These are phyloP conservation scores for Hippocampus zosterae DNA, from an alignment of 2,113 vertebrate genomes.

Conservation along the genomic window DNA sequence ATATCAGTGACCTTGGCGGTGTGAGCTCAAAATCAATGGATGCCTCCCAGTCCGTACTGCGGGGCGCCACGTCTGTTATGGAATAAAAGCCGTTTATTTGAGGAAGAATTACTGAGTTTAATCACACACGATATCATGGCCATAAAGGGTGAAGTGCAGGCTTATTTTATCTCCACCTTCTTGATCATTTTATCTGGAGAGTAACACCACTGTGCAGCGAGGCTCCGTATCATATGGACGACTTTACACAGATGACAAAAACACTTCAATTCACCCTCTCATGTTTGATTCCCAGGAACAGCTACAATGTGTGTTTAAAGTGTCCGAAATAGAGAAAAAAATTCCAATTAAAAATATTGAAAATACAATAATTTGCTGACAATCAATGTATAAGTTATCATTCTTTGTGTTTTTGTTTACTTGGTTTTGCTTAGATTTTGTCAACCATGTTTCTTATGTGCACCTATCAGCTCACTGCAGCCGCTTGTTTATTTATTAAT, in stretches of 20 bases:
- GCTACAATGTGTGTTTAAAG: too few species aligned
- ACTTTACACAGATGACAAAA: background rate
- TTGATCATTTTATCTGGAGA: slow-evolving; percentile 51
- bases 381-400: too few species aligned
- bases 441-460: too few species aligned
- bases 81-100: slow-evolving; percentile 30
- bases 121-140: slow-evolving; percentile 43
- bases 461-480: too few species aligned
- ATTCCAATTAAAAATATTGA: too few species aligned
- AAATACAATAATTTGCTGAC: too few species aligned
- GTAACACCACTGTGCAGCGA: slow-evolving; percentile 22
- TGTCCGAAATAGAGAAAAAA: too few species aligned
- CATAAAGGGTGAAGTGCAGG: slow-evolving; percentile 37
- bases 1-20: slow-evolving; percentile 60
- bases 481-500: too few species aligned
- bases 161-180: slow-evolving; percentile 48
- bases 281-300: background rate
- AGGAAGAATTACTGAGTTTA: slow-evolving; percentile 39
- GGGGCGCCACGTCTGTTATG: slow-evolving; percentile 16
- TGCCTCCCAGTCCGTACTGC: slow-evolving; percentile 9
- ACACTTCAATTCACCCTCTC: background rate
- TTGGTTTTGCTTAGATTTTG: too few species aligned
- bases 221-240: background rate
- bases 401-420: too few species aligned
- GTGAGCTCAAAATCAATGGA: slow-evolving; percentile 53